Evolutionary conservation across 2,888 invertebrate genomes (phyloP).

Genomic region (Drosophila quinaria): DNA sequence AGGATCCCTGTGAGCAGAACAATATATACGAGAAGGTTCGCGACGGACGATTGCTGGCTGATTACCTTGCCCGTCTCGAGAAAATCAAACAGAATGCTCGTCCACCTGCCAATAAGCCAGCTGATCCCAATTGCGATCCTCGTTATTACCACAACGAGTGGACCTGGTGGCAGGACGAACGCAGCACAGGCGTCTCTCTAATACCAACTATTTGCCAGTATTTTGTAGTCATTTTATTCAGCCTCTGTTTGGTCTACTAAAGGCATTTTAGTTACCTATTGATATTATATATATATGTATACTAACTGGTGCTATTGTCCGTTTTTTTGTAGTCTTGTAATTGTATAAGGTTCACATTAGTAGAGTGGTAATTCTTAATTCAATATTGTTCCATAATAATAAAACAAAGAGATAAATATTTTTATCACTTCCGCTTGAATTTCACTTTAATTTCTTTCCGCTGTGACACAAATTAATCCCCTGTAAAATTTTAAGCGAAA

Average conservation of each 20-base stretch:
- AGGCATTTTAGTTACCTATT: background rate
- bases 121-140: conserved; percentile 87
- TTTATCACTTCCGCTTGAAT: no score
- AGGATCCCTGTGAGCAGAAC: conserved; percentile 87
- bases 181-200: background rate
- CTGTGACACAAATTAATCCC: no score
- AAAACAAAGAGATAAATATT: no score
- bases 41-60: conserved; percentile 56
- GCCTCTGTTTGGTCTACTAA: background rate
- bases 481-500: no score
- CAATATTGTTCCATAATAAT: no score
- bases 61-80: conserved; percentile 84
- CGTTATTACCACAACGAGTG: conserved; percentile 87
- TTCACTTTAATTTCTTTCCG: no score
- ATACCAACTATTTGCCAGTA: background rate
- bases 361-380: no score
- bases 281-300: background rate
- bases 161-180: conserved; percentile 87
- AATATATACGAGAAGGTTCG: conserved; percentile 76
- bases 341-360: background rate
- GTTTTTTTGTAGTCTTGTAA: background rate
- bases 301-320: background rate
- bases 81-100: conserved; percentile 85
- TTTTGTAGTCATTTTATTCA: conserved; percentile 5
- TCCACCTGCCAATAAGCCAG: conserved; percentile 85